Evolutionary conservation across 2,888 invertebrate species (phyloP), one percentile per base, ranked within the genome.

Genomic region (Dicyrtoma fusca): DNA sequence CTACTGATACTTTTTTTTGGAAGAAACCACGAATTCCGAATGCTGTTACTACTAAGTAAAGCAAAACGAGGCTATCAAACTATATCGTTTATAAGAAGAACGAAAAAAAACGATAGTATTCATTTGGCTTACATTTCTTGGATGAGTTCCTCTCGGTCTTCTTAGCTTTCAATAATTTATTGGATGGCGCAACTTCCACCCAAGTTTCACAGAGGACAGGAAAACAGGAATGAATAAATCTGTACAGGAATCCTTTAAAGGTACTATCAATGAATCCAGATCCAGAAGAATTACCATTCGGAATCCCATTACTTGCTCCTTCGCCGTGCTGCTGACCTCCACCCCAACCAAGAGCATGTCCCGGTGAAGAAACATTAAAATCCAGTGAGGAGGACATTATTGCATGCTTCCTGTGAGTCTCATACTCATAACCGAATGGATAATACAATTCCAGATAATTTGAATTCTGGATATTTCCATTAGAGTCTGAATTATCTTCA

Each of bases 161-260:
- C 57, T 42, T 34, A 11, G 11, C 17, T 49, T 51, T 21, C 26
- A 23, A 64, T 59, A 64, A 55, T 82, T 82, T 74, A 82, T 74
- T 74, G 21, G 82, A 81, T 0, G 91, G 89, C 62, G 88, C 86
- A 14, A 90, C 90, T 86, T 95, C 95, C 25, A 92, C 83, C 93
- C 94, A 95, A 64, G 91, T 91, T 82, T 94, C 92, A 82, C 91
- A 87, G 70, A 95, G 85, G 25, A 95, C 84, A 0, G 94, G 92
- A 84, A 94, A 86, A 59, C 94, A 84, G 45, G 88, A 87, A 74
- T 87, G 85, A 42, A 90, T 85, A 82, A 92, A 91, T 64, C 86
- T 86, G 70, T 86, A 85, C 72, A 92, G 86, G 76, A 80, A 74
- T n/a, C 53, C 53, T 11, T 1, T 53, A 23, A 4, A 53, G 10